Evolutionary conservation across 2,113 vertebrate species (phyloP).

Genomic region (Ceratotherium simum): DNA sequence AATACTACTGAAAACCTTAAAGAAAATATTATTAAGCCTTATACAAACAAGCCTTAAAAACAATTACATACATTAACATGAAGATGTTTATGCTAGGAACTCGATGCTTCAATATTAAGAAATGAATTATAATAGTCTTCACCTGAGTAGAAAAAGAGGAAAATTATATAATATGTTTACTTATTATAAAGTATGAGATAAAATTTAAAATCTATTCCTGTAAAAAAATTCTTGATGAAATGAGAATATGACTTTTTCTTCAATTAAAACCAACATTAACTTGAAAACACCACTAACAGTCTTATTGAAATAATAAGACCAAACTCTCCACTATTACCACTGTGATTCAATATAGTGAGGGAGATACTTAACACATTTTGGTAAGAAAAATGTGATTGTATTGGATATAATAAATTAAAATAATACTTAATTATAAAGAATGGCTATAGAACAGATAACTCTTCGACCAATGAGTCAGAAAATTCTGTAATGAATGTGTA

Average conservation of each 20-base stretch:
- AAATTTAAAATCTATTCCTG: neutral
- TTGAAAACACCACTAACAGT: neutral
- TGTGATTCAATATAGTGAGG: neutral
- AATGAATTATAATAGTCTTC: neutral
- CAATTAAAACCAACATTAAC: neutral
- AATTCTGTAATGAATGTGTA: neutral
- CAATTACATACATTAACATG: neutral
- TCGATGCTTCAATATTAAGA: neutral
- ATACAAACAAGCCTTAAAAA: neutral
- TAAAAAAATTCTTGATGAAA: neutral
- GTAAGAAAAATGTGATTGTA: neutral
- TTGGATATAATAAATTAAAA: neutral
- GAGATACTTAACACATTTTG: neutral
- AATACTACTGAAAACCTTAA: neutral
- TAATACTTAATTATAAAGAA: neutral
- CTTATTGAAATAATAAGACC: neutral
- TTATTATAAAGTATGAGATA: neutral
- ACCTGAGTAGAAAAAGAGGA: neutral
- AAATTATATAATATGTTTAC: neutral
- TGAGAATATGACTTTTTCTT: neutral
- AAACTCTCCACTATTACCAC: neutral
- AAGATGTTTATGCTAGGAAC: neutral
- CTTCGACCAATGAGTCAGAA: neutral
- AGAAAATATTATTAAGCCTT: neutral
- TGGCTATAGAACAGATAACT: neutral